Percentiles rank a stretch among this genome's conserved stretches.
These are phyloP conservation scores for Notolabrus celidotus DNA, from an alignment of 2,797 vertebrate genomes.

Conservation along the genomic window DNA sequence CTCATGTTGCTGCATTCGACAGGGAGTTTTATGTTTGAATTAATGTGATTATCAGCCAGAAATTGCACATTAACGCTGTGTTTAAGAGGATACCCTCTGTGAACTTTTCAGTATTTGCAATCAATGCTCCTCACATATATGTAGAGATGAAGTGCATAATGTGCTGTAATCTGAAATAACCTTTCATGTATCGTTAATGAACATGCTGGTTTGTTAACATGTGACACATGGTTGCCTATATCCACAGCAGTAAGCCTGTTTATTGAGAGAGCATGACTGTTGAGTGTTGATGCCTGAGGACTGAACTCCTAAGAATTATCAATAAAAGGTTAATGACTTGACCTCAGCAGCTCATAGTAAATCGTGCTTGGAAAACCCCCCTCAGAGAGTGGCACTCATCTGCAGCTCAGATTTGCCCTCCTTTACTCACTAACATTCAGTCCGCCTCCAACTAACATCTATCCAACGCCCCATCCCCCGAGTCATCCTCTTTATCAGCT, in stretches of 20 bases:
- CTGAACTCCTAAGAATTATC: constrained; percentile 66
- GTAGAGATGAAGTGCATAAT: constrained; percentile 6
- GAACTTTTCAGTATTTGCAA: constrained; percentile 20
- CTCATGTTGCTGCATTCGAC: constrained; percentile 64
- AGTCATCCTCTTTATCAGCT: constrained; percentile 59
- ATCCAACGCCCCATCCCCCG: constrained; percentile 25
- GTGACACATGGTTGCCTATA: constrained; percentile 47
- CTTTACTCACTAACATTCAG: constrained; percentile 62
- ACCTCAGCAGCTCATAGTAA: constrained; percentile 67
- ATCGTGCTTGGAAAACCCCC: constrained; percentile 72
- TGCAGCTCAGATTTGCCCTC: constrained; percentile 55
- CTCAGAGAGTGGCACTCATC: constrained; percentile 62
- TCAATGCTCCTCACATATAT: constrained; percentile 8
- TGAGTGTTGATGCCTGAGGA: constrained; percentile 66
- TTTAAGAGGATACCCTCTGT: constrained; percentile 23
- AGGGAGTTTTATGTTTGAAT: constrained; percentile 74
- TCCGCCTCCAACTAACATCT: constrained; percentile 52
- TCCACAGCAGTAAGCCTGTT: constrained; percentile 48
- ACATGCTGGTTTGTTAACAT: constrained; percentile 48
- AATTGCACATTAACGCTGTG: constrained; percentile 34
- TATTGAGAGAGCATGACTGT: constrained; percentile 57
- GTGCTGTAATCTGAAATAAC: constrained; percentile 11
- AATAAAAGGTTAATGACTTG: constrained; percentile 81
- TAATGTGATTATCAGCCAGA: constrained; percentile 65
- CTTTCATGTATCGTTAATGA: constrained; percentile 26